Conservation (phyloP, 2,113 vertebrate species). For the Meriones unguiculatus region DNA sequence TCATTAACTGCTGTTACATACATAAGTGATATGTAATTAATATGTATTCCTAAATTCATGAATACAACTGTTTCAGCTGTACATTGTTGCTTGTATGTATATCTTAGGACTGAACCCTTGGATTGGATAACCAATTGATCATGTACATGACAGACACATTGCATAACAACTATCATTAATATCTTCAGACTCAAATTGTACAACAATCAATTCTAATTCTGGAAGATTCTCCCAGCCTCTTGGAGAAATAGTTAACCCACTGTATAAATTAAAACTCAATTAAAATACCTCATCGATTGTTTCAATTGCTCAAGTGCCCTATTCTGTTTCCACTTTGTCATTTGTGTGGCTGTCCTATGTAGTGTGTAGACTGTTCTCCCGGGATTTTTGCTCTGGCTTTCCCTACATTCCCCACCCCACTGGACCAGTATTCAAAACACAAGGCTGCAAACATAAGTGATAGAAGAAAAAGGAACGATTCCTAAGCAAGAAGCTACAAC, state of each 20-base stretch:
- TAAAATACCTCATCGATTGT: too few species aligned
- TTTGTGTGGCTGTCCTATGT: neutral
- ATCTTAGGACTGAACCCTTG: neutral
- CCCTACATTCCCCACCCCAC: neutral
- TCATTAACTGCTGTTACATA: neutral
- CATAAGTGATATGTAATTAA: too few species aligned
- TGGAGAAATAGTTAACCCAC: neutral
- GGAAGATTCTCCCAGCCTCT: neutral
- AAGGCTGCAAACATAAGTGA: neutral
- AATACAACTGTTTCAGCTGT: neutral
- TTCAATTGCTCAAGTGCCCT: too few species aligned
- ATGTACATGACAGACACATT: neutral
- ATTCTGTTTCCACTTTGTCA: neutral
- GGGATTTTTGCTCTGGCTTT: neutral
- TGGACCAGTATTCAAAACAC: neutral
- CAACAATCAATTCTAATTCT: neutral
- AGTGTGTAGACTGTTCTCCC: neutral
- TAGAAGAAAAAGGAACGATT: neutral
- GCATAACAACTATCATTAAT: neutral
- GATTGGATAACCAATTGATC: neutral
- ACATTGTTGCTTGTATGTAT: neutral
- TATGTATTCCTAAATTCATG: neutral
- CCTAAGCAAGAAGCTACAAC: neutral
- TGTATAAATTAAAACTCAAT: neutral
- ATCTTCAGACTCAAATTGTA: neutral